A percentile compares a stretch with the other conserved stretches of the same genome.
phyloP scores from a whole-genome alignment of 1,140 invertebrate genomes.

The Gonioctena quinquepunctata region DNA sequence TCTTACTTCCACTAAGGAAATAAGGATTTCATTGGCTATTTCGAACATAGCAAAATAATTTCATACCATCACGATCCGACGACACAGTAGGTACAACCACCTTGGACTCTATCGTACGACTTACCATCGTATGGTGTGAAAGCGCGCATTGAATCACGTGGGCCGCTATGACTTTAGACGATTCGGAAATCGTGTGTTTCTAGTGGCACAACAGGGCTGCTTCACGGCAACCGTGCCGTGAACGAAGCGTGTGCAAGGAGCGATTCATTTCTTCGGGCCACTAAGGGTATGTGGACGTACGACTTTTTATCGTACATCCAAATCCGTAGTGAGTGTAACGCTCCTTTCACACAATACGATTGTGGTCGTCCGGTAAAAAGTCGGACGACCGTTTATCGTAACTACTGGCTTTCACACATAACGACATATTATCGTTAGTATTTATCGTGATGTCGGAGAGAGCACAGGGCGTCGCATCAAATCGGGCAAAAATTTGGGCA shows the following conservation, averaged over 20 bases:
- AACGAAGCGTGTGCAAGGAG: too few relatives aligned
- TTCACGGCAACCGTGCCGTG: neutral
- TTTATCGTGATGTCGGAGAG: too few relatives aligned
- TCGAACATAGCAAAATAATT: neutral
- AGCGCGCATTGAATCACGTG: neutral
- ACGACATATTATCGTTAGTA: too few relatives aligned
- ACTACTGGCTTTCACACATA: too few relatives aligned
- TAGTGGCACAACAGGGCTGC: neutral
- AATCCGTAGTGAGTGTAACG: too few relatives aligned
- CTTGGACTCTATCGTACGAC: neutral
- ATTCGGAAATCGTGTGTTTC: neutral
- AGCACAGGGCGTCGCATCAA: too few relatives aligned
- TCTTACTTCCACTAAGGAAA: conserved; percentile 16
- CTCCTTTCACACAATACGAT: too few relatives aligned
- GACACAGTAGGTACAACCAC: neutral
- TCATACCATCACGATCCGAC: neutral
- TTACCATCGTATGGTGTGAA: neutral
- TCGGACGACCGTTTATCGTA: too few relatives aligned
- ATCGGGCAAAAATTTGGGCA: too few relatives aligned
- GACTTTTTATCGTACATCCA: neutral
- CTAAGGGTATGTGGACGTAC: neutral
- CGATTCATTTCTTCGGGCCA: neutral
- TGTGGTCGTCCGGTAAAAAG: too few relatives aligned
- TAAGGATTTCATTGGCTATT: conserved; percentile 31
- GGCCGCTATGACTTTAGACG: neutral